phyloP scores from a whole-genome alignment of 2,113 vertebrate genomes.

The Alectura lathami region DNA sequence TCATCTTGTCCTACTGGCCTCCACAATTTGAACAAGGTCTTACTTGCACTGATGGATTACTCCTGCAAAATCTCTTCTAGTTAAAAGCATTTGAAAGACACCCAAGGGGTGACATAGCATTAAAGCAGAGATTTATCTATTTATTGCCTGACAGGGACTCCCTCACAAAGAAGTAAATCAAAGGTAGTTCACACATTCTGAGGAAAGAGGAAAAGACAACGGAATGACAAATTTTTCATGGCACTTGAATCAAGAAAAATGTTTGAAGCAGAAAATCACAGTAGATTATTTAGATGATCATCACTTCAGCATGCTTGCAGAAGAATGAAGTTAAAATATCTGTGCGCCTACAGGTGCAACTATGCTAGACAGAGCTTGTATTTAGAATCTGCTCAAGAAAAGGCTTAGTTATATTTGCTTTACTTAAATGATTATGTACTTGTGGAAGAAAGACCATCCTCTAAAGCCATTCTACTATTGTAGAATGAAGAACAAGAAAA shows the following conservation, averaged over 20 bases:
- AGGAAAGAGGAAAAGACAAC: not conserved
- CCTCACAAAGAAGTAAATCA: slow-evolving; percentile 33
- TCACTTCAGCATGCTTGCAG: not conserved
- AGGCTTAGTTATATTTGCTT: not conserved
- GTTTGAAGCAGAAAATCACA: not conserved
- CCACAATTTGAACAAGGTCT: not conserved
- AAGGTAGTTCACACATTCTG: not conserved
- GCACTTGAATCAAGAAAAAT: not conserved
- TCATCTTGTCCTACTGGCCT: not conserved
- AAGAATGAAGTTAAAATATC: not conserved
- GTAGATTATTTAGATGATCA: not conserved
- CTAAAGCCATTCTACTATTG: not conserved
- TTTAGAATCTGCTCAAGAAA: not conserved
- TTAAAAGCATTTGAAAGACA: slow-evolving; percentile 47
- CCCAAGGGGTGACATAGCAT: slow-evolving; percentile 14
- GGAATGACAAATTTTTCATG: not conserved
- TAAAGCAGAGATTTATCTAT: slow-evolving; percentile 2
- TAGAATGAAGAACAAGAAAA: not conserved
- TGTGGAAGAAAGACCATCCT: not conserved
- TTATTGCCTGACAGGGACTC: not conserved
- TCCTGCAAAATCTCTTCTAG: not conserved
- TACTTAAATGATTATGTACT: rapidly evolving
- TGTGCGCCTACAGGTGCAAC: not conserved
- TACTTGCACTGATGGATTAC: not conserved
- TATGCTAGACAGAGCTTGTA: not conserved